Conservation (phyloP, 2,113 vertebrate species). For the Ia io region DNA sequence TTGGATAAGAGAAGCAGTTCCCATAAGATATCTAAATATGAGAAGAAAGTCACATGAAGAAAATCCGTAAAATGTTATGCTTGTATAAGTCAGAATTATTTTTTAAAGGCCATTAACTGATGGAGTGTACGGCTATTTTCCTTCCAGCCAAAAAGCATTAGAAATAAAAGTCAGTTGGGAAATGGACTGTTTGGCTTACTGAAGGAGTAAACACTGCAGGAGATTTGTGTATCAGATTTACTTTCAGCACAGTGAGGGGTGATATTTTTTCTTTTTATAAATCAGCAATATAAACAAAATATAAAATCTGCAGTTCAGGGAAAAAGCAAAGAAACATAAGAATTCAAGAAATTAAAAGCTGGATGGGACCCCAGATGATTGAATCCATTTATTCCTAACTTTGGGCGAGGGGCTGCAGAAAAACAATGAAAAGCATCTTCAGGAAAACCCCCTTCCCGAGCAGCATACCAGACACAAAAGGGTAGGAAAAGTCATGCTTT, state of each 20-base stretch:
- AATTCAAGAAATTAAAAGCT: not conserved
- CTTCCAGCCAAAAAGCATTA: slow-evolving; percentile 1
- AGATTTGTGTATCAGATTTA: not conserved
- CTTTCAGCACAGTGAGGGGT: not conserved
- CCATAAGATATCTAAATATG: not conserved
- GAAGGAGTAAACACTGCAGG: not conserved
- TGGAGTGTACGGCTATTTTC: not conserved
- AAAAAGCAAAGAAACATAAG: not conserved
- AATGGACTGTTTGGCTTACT: not conserved
- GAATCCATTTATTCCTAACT: not conserved
- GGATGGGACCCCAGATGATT: not conserved
- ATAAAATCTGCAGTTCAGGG: not conserved
- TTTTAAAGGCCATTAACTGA: not conserved
- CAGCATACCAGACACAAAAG: not conserved
- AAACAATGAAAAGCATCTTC: not conserved
- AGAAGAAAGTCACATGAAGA: not conserved
- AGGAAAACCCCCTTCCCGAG: not conserved
- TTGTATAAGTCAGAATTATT: not conserved
- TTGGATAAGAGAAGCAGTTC: not conserved
- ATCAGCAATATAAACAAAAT: not conserved
- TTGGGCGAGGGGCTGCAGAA: not conserved
- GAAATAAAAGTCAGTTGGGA: not conserved
- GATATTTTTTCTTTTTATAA: not conserved
- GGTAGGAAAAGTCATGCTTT: not conserved
- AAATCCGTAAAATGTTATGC: not conserved